Conservation (phyloP, 2,888 invertebrate genomes). For the Noctua comes region DNA sequence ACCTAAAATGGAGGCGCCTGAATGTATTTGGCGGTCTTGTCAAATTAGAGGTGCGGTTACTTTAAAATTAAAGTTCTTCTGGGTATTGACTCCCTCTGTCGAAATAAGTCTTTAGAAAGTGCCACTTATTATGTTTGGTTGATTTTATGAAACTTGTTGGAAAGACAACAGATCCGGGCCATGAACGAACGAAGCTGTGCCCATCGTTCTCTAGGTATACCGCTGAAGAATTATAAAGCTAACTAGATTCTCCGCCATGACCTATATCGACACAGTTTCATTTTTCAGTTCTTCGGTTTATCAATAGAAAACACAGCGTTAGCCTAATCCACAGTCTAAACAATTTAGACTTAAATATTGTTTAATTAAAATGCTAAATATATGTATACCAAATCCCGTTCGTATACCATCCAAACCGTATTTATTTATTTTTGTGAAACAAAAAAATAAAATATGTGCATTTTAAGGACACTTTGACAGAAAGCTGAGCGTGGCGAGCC, state of each 20-base stretch:
- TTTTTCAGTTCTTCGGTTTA: not conserved
- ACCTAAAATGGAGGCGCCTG: slow-evolving; percentile 41
- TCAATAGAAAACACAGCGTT: not conserved
- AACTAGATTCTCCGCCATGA: not conserved
- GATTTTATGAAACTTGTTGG: not conserved
- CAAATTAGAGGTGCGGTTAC: slow-evolving; percentile 33
- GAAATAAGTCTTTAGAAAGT: not conserved
- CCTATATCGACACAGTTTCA: not conserved
- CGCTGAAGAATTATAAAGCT: not conserved
- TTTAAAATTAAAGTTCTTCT: slow-evolving; percentile 26
- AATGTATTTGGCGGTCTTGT: slow-evolving; percentile 31
- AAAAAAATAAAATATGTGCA: slow-evolving; percentile 82
- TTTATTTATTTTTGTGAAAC: slow-evolving; percentile 69
- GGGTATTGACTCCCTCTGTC: not conserved
- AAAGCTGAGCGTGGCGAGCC: slow-evolving; percentile 77
- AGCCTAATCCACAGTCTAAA: not conserved
- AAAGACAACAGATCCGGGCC: not conserved
- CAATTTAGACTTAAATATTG: not conserved
- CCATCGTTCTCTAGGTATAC: not conserved
- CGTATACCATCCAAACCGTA: slow-evolving; percentile 58
- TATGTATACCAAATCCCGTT: slow-evolving; percentile 17
- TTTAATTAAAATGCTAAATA: slow-evolving; percentile 35
- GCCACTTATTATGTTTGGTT: not conserved
- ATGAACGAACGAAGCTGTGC: not conserved
- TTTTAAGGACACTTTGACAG: slow-evolving; percentile 81